phyloP scores from a whole-genome alignment of 2,888 invertebrate species.

The Pyrochroa serraticornis region DNA sequence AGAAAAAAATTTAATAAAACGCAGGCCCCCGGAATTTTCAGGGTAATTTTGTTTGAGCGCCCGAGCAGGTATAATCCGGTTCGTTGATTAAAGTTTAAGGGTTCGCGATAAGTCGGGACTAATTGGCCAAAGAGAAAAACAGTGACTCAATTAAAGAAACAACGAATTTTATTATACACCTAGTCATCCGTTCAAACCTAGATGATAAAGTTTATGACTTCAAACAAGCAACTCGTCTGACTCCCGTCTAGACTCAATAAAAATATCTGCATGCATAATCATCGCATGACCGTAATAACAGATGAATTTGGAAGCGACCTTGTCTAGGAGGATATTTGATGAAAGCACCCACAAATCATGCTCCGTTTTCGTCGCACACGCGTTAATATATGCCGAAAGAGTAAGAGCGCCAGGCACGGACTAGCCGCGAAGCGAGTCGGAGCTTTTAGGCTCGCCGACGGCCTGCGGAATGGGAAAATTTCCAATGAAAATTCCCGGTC shows the following conservation, averaged over 20 bases:
- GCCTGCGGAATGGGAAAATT: no score
- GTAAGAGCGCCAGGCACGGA: no score
- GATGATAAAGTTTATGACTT: slow-evolving; percentile 28
- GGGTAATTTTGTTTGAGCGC: background rate
- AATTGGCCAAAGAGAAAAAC: no score
- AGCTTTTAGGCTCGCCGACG: no score
- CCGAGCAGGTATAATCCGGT: no score
- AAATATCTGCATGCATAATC: slow-evolving; percentile 52
- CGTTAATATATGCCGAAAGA: no score
- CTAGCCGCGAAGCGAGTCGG: no score
- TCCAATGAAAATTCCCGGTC: no score
- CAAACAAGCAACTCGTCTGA: slow-evolving; percentile 42
- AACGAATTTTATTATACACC: no score
- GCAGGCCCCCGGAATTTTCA: background rate
- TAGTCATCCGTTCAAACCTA: background rate
- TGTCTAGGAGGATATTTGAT: slow-evolving; percentile 28
- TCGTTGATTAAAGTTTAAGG: no score
- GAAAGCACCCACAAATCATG: slow-evolving; percentile 20
- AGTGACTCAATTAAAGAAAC: no score
- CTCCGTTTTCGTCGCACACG: background rate
- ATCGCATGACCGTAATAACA: slow-evolving; percentile 45
- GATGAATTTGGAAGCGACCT: slow-evolving; percentile 43
- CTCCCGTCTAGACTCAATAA: slow-evolving; percentile 53
- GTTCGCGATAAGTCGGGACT: no score
- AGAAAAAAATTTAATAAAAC: background rate